phyloP scores from a whole-genome alignment of 2,888 invertebrate species.

The Volucella inflata region DNA sequence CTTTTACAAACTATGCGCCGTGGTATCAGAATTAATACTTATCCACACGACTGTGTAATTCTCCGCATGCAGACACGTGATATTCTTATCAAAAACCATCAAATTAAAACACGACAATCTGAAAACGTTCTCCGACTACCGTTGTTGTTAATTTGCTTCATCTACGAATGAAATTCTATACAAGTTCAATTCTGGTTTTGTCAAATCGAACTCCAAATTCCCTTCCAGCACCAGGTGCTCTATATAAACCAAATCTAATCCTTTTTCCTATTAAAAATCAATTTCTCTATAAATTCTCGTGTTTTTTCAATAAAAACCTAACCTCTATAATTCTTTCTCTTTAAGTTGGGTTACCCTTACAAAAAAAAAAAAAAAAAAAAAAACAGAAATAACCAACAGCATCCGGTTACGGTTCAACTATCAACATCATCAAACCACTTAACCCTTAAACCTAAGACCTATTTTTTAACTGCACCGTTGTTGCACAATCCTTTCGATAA shows the following conservation, averaged over 20 bases:
- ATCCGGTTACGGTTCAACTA: conserved; percentile 58
- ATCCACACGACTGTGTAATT: no score
- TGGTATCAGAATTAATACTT: no score
- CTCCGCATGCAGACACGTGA: no score
- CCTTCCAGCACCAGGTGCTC: background rate
- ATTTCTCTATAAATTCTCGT: conserved; percentile 28
- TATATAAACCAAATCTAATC: background rate
- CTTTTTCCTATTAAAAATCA: conserved; percentile 22
- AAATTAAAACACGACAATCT: no score
- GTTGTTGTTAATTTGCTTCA: no score
- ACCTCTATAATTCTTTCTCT: conserved; percentile 37
- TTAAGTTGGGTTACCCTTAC: conserved; percentile 17
- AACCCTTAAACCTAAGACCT: conserved; percentile 68
- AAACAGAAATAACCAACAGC: conserved; percentile 39
- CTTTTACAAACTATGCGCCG: no score
- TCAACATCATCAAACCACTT: conserved; percentile 53
- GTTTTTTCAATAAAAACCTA: conserved; percentile 30
- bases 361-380: background rate
- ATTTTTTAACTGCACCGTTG: conserved; percentile 16
- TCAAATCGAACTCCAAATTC: no score
- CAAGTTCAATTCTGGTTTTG: no score
- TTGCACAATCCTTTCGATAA: conserved; percentile 55
- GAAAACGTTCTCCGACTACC: no score
- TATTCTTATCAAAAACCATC: no score
- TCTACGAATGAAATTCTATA: background rate